These are phyloP conservation scores for Brachyalestes nurse DNA, from an alignment of 2,797 vertebrate genomes.

Conservation along the genomic window DNA sequence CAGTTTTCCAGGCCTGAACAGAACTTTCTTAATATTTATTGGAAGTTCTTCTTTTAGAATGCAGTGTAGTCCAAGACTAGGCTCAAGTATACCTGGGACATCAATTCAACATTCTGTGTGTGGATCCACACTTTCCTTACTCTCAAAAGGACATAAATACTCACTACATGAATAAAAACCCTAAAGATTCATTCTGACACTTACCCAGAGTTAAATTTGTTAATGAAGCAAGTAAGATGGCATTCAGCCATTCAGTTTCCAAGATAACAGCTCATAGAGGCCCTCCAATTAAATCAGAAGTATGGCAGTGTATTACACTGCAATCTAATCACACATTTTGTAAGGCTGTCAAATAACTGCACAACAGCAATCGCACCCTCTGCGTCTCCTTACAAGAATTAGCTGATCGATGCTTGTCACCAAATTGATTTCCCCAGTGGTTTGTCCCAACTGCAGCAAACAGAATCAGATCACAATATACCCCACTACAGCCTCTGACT, in stretches of 20 bases:
- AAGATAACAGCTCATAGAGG: neutral
- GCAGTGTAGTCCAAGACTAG: too few relatives aligned
- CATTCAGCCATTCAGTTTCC: too few relatives aligned
- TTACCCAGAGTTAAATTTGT: neutral
- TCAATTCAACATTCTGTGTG: too few relatives aligned
- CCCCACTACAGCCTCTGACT: neutral
- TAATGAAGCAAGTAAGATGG: neutral
- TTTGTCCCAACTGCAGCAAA: slow-evolving; percentile 21
- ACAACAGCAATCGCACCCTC: neutral
- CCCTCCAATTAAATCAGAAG: neutral
- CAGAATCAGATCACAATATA: neutral
- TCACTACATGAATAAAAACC: neutral
- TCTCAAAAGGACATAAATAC: neutral
- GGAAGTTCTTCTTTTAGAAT: too few relatives aligned
- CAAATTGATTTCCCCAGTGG: slow-evolving; percentile 7
- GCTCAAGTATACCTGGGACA: too few relatives aligned
- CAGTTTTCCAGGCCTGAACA: too few relatives aligned
- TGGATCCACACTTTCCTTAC: too few relatives aligned
- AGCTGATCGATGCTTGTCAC: slow-evolving; percentile 16
- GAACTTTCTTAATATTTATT: too few relatives aligned
- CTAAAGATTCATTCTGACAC: neutral
- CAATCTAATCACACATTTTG: slow-evolving; percentile 30
- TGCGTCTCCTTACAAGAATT: neutral
- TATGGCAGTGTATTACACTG: neutral
- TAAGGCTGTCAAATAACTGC: slow-evolving; percentile 37